phyloP scores from a whole-genome alignment of 2,113 vertebrate genomes.

The Phylloscopus trochiloides region DNA sequence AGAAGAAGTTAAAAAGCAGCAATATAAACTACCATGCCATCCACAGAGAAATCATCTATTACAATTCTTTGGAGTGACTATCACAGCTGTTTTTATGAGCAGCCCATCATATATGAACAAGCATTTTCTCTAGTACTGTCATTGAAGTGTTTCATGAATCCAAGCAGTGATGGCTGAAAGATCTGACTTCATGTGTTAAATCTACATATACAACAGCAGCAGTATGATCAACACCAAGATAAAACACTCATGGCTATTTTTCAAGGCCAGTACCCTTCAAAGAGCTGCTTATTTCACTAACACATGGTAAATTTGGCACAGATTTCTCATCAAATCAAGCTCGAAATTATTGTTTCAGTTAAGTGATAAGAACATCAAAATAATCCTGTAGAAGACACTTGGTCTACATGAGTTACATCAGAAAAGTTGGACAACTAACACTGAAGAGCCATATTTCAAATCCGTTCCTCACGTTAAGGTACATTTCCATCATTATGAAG shows the following conservation, averaged over 20 bases:
- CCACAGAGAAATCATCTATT: neutral
- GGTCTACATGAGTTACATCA: neutral
- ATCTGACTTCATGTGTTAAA: neutral
- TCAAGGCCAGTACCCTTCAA: neutral
- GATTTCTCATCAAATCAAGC: neutral
- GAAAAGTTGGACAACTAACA: neutral
- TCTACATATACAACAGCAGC: neutral
- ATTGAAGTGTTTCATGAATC: neutral
- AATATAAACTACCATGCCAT: neutral
- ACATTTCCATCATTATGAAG: neutral
- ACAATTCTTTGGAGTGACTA: neutral
- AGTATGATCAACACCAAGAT: neutral
- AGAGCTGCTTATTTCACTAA: neutral
- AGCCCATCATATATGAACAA: neutral
- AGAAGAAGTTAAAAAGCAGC: neutral
- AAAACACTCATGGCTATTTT: neutral
- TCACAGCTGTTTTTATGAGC: neutral
- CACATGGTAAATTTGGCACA: neutral
- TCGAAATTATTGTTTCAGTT: neutral
- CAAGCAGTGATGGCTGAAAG: neutral
- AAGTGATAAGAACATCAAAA: neutral
- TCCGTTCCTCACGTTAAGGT: neutral
- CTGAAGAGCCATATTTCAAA: neutral
- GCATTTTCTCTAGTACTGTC: neutral
- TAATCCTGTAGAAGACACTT: neutral